Base-by-base conservation (phyloP, 2,797 vertebrate genomes). In the Thunnus albacares region DNA sequence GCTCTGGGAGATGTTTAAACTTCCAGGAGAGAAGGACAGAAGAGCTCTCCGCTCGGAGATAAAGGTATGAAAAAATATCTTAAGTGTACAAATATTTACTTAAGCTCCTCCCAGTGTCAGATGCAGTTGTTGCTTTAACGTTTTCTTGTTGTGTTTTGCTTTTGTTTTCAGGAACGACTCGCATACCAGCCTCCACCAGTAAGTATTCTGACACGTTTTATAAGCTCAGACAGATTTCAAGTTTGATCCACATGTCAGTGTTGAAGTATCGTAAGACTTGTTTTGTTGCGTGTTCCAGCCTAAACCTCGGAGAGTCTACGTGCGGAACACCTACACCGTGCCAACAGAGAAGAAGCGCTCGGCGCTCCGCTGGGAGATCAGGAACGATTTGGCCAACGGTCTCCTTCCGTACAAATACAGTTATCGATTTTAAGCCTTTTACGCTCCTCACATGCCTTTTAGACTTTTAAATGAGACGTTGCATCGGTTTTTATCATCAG, bases 281-380 rank as follows among this genome's bases (percentile, higher is more conserved):
- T 24, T 45, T 3, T 60, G n/a, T 69, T 72, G 4, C 79, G 58
- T 59, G 71, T 89, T 81, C 30, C 90, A 96, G 95, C 83, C 80
- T 0, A 95, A 89, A 64, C 92, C 94, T 4, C 96, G 70, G 14
- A 91, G 86, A 4, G 68, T 91, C 0, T 90, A 76, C 3, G 49
- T 93, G n/a, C 96, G 96, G 24, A 99, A 98, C 84, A 74, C 75
- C 4, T 98, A 98, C 38, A 13, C 89, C 0, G 96, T 97, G 26
- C 98, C 98, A 17, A 98, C 97, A 0, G 95, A 96, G 52, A 99
- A 99, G 92, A 97, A 97, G 69, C 94, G 98, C 1, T 96, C 95
- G 0, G 93, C 96, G 1, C 93, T 99, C 10, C 94, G 97, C 71
- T 98, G 96, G 96, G 90, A 94, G 58, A 88, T 98, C 83, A 95